These are phyloP conservation scores for Eurystomus gularis DNA, from an alignment of 2,113 vertebrate genomes.

Conservation along the genomic window DNA sequence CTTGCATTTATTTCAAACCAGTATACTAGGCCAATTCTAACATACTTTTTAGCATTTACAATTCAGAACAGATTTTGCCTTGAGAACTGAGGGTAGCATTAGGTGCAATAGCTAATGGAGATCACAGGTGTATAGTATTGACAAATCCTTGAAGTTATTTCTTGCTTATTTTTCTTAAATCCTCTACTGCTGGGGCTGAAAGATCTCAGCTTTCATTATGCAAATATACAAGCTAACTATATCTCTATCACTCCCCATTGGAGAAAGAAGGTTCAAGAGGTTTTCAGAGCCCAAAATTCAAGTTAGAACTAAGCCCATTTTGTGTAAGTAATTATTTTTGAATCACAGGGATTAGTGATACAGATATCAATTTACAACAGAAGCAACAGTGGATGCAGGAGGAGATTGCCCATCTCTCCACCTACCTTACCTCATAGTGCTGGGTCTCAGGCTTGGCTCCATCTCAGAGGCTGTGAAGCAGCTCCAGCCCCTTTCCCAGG, in stretches of 20 bases:
- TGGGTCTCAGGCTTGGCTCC: background rate
- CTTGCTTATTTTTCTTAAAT: background rate
- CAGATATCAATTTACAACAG: background rate
- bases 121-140: background rate
- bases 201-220: background rate
- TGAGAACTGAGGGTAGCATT: background rate
- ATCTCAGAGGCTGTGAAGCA: background rate
- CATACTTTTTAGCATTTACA: background rate
- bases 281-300: background rate
- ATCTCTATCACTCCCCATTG: background rate
- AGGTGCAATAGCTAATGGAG: background rate
- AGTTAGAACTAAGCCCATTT: background rate
- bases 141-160: background rate
- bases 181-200: background rate
- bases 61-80: background rate
- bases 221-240: background rate
- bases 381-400: background rate
- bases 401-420: background rate
- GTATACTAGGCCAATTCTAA: background rate
- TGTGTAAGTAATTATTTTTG: background rate
- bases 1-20: background rate
- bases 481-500: background rate
- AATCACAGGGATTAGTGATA: fast-evolving
- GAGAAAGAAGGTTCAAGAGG: background rate
- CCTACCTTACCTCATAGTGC: background rate